Evolutionary conservation across 2,797 vertebrate species (phyloP).

Genomic region (Diceros bicornis): DNA sequence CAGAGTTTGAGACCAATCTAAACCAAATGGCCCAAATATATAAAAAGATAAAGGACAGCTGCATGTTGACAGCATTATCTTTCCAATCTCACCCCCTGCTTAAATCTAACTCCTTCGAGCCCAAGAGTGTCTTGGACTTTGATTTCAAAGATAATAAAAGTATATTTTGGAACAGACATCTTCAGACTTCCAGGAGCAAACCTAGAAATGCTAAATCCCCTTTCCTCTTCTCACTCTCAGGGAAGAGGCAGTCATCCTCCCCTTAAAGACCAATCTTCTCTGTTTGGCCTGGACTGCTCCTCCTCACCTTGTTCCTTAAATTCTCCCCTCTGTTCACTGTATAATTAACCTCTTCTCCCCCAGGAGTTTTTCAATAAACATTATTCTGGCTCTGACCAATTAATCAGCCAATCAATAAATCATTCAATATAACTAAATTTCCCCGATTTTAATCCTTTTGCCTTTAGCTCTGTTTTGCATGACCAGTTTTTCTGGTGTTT

Average conservation of each 20-base stretch:
- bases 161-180: too few species aligned
- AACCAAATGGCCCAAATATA: not conserved
- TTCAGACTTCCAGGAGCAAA: not conserved
- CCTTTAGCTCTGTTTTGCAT: not conserved
- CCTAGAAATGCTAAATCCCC: not conserved
- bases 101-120: not conserved
- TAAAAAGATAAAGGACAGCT: not conserved
- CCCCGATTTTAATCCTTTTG: not conserved
- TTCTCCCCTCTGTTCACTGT: not conserved
- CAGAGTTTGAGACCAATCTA: not conserved
- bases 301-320: not conserved
- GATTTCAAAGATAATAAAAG: not conserved
- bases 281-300: not conserved
- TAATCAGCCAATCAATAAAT: not conserved
- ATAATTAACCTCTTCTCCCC: not conserved
- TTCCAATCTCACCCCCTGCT: not conserved
- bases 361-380: too few species aligned
- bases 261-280: not conserved
- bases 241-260: not conserved
- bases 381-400: not conserved
- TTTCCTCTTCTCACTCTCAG: not conserved
- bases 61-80: not conserved
- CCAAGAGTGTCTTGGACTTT: not conserved
- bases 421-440: not conserved
- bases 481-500: not conserved